Conservation (phyloP, 2,113 vertebrate species). For the Petaurus breviceps region DNA sequence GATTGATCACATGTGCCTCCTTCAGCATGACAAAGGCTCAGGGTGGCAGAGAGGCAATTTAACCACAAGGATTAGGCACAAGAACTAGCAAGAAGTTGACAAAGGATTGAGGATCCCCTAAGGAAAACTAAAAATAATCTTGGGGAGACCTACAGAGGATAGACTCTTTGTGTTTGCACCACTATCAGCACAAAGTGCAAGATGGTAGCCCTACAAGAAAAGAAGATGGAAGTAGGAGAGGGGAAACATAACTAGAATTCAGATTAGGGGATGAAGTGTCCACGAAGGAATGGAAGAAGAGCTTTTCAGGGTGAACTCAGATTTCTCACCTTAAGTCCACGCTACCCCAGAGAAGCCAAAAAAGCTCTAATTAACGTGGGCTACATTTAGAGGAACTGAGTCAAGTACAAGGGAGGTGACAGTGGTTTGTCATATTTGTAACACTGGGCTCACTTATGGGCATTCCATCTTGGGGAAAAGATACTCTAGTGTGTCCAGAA, state of each 20-base stretch:
- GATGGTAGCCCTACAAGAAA: background rate
- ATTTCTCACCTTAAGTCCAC: background rate
- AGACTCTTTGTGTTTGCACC: background rate
- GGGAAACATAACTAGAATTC: background rate
- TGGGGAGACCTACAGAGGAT: background rate
- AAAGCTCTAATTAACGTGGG: background rate
- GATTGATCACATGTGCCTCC: background rate
- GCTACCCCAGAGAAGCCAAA: background rate
- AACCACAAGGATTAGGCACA: background rate
- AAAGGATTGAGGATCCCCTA: background rate
- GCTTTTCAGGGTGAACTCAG: background rate
- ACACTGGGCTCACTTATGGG: background rate
- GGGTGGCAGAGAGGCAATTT: background rate
- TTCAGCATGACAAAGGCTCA: background rate
- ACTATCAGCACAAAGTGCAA: background rate
- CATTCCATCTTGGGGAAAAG: background rate
- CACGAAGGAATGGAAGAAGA: background rate
- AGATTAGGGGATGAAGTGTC: background rate
- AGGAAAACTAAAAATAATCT: background rate
- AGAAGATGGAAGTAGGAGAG: background rate
- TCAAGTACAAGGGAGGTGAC: background rate
- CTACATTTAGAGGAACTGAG: background rate
- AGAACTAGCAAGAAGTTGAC: background rate
- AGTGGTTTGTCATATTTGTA: background rate
- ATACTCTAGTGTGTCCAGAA: background rate